Base-by-base conservation (phyloP, 2,888 invertebrate species). In the Iphiclides podalirius region DNA sequence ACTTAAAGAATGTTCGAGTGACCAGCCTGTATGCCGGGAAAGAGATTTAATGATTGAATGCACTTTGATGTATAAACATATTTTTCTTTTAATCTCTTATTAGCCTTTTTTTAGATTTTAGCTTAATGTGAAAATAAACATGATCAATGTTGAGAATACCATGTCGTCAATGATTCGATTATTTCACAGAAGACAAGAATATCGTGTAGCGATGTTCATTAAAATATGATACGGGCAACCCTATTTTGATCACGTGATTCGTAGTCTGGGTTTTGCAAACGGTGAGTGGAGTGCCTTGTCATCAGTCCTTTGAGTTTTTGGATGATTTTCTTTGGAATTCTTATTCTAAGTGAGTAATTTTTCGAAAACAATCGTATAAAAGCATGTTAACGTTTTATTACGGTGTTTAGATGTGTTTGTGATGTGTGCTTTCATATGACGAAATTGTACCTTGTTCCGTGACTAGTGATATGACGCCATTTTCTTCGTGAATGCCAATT, bases 251-350 rank as follows among this genome's bases (percentile, higher is more conserved):
- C 72, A 73, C 74, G 72, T 72, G 73, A 73, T 63, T 58, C 57
- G 55, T 63, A 67, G 70, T 71, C 70, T 67, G 80, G 83, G 88
- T 87, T 89, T 88, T 85, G 88, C 87, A 87, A 86, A 86, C 86
- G 87, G 88, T 86, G 89, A 84, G 88, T 88, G 87, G 84, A 88
- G 89, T 89, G 89, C 89, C 88, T 89, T 89, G 89, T 89, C 89
- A 89, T 89, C 89, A 89, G 81, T 83, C 74, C 70, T 75, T 77
- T 79, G 70, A 87, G 78, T 83, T 88, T 89, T 88, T 89, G 87
- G 89, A 88, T 88, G 88, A 84, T 85, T 89, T 86, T 81, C 87
- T 83, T 87, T 81, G 80, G 83, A 86, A 84, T 87, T 88, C 84
- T 76, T 85, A 87, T 79, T 85, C 85, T 75, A 86, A 85, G 89